Evolutionary conservation across 2,113 vertebrate species (phyloP).

Genomic region (Daubentonia madagascariensis): DNA sequence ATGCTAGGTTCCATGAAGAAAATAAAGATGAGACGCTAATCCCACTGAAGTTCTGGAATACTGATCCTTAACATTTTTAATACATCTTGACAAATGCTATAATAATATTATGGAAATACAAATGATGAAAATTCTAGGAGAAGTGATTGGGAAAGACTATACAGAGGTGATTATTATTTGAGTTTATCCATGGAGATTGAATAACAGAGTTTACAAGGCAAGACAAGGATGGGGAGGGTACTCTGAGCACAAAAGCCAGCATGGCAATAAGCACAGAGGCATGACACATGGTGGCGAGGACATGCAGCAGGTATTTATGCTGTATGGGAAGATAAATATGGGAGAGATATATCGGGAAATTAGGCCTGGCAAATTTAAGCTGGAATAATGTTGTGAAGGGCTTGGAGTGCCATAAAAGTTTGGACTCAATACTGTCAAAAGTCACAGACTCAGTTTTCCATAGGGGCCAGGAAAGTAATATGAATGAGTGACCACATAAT

Average conservation of each 20-base stretch:
- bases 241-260: neutral
- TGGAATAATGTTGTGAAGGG: neutral
- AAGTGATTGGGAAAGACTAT: neutral
- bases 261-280: neutral
- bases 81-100: neutral
- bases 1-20: neutral
- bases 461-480: neutral
- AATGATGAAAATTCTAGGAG: neutral
- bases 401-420: neutral
- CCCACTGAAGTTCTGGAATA: neutral
- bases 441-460: neutral
- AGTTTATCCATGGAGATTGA: neutral
- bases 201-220: neutral
- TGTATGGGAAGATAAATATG: too few species aligned
- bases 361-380: neutral
- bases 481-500: neutral
- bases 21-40: neutral
- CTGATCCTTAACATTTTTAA: neutral
- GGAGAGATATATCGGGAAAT: neutral
- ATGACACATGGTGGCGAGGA: neutral
- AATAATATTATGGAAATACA: neutral
- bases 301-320: neutral
- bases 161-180: neutral
- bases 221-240: neutral
- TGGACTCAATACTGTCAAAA: neutral